These are phyloP conservation scores for Stigmatopora argus DNA, from an alignment of 2,113 vertebrate genomes.

Conservation along the genomic window DNA sequence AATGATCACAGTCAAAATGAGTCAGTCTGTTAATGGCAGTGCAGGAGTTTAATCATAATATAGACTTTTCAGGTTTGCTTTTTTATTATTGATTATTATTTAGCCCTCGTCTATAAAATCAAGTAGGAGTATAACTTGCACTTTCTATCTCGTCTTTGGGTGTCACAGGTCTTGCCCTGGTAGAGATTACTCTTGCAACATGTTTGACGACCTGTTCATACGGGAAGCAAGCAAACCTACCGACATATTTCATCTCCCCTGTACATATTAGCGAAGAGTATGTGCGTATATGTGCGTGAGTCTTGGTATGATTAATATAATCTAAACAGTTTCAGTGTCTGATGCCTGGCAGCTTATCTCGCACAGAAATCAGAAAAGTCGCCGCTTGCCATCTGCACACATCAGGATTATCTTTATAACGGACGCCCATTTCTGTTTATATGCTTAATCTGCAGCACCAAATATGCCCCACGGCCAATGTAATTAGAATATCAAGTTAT, in stretches of 20 bases:
- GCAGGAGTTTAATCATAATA: no score
- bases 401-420: conserved; percentile 58
- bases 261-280: conserved; percentile 10
- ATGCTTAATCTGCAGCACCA: conserved; percentile 41
- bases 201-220: conserved; percentile 14
- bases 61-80: neutral
- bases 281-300: conserved; percentile 12
- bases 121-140: neutral
- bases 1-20: no score
- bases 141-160: neutral
- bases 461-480: neutral
- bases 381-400: conserved; percentile 55
- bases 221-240: conserved; percentile 21
- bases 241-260: conserved; percentile 21
- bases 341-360: conserved; percentile 52
- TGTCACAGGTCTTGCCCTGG: conserved; percentile 11
- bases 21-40: no score
- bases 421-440: conserved; percentile 30
- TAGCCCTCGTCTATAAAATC: neutral
- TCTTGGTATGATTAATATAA: conserved; percentile 55
- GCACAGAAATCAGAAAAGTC: conserved; percentile 54
- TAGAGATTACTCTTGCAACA: conserved; percentile 34
- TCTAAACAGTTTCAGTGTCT: conserved; percentile 51
- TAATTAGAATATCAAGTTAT: neutral
- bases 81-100: neutral